Evolutionary conservation across 2,797 vertebrate species (phyloP), one percentile per base, ranked within the genome.

Genomic region (Hydrocynus forskahlii): DNA sequence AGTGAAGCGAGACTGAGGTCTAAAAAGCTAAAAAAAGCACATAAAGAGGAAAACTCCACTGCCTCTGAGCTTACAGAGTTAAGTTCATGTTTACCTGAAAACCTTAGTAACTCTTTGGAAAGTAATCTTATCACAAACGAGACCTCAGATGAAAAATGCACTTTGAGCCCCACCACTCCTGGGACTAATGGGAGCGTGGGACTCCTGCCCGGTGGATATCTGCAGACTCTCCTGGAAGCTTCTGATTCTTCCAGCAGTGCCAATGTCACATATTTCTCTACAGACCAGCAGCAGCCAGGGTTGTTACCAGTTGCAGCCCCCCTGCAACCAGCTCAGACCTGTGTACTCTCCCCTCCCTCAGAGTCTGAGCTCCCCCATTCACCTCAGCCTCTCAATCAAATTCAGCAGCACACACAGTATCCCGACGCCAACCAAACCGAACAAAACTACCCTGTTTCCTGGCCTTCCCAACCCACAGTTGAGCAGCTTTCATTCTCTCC

Each of bases 191-290:
- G 81, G 76, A 93, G 92, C 86, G 93, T 96, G 89, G 89, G 92
- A 86, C 94, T 97, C 88, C 94, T 97, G 89, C 96, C 96, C 0
- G 96, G 96, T 88, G 96, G 96, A 63, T 97, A 97, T 92, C 92
- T 97, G 84, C 96, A 97, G 89, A 97, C 96, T 17, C 91, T 97
- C 88, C 89, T 97, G 90, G 96, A 97, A 88, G 93, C 94, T 88
- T 95, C 96, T 3, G 95, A 96, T 89, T 92, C 96, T 88, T 95
- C 95, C 17, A 93, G 89, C 89, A 94, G 91, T 89, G 85, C 90
- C 12, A 81, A 88, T 16, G 93, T 96, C 81, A 89, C 95, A 7
- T 96, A 96, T 89, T 97, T 96, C 55, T 29, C 93, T 80, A 76
- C 92, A 93, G 84, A 93, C 84, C 93, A 93, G 88, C 94, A 92